phyloP scores from a whole-genome alignment of 1,140 invertebrate genomes.

The Akabosia matsudoensis region DNA sequence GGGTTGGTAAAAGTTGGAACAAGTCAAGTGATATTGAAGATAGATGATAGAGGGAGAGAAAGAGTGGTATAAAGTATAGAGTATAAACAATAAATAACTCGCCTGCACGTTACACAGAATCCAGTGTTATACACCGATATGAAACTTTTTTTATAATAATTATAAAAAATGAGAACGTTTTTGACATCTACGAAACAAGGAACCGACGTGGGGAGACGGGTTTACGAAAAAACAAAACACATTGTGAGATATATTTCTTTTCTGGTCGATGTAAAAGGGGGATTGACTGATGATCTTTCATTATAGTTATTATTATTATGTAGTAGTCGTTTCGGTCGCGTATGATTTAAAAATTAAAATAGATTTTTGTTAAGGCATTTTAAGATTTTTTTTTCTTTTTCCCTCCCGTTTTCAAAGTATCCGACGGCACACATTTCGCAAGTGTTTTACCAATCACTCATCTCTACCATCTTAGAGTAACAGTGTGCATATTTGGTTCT shows the following conservation, averaged over 20 bases:
- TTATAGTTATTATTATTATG: conserved; percentile 3
- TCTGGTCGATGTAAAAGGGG: conserved; percentile 18
- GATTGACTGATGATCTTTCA: conserved; percentile 25
- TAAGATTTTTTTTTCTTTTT: background rate
- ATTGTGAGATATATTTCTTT: conserved; percentile 24
- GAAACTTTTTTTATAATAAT: too few relatives aligned
- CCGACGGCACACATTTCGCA: too few relatives aligned
- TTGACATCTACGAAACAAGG: background rate
- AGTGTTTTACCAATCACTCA: too few relatives aligned
- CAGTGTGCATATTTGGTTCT: too few relatives aligned
- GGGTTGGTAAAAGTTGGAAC: too few relatives aligned
- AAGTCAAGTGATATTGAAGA: too few relatives aligned
- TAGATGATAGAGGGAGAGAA: too few relatives aligned
- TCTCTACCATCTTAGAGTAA: too few relatives aligned
- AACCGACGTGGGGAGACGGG: background rate
- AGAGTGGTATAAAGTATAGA: too few relatives aligned
- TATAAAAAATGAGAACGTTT: background rate
- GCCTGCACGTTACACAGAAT: too few relatives aligned
- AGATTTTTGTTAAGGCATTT: background rate
- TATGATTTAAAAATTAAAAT: background rate
- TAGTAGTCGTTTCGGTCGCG: background rate
- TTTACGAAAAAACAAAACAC: background rate
- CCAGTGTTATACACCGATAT: too few relatives aligned
- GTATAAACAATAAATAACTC: too few relatives aligned
- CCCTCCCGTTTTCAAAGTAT: background rate